Conservation (phyloP, 2,888 invertebrate genomes). For the Idaea dimidiata region DNA sequence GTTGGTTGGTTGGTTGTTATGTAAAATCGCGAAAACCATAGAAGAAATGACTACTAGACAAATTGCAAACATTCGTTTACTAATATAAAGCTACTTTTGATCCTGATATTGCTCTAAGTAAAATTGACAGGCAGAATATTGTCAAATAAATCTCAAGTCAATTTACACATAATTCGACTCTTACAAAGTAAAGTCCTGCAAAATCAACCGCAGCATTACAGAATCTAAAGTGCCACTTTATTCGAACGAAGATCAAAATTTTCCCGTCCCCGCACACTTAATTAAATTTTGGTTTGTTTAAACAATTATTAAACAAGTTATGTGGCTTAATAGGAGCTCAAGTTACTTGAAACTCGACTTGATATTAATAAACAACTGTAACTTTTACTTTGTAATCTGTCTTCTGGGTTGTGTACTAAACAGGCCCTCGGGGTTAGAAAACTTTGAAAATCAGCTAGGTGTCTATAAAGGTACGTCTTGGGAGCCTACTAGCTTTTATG, state of each 20-base stretch:
- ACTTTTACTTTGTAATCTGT: not conserved
- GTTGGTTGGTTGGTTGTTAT: too few relatives aligned
- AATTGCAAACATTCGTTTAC: too few relatives aligned
- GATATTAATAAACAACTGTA: too few relatives aligned
- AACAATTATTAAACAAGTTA: not conserved
- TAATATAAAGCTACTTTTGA: too few relatives aligned
- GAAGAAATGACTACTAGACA: too few relatives aligned
- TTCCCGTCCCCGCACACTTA: not conserved
- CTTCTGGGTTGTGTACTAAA: not conserved
- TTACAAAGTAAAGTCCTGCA: not conserved
- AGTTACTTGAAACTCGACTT: not conserved
- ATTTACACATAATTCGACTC: not conserved
- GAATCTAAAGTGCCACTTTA: not conserved
- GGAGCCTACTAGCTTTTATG: too few relatives aligned
- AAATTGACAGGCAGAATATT: too few relatives aligned
- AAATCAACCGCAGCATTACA: not conserved
- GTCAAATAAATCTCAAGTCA: not conserved
- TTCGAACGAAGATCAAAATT: not conserved
- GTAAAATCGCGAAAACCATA: too few relatives aligned
- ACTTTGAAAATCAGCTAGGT: not conserved
- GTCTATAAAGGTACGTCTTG: too few relatives aligned
- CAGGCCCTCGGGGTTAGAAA: not conserved
- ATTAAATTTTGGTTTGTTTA: constrained; percentile 1
- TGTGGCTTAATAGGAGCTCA: constrained; percentile 1
- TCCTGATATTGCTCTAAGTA: too few relatives aligned